These are phyloP conservation scores for Diploscapter pachys DNA, from an alignment of 1,140 invertebrate species.

Conservation along the genomic window DNA sequence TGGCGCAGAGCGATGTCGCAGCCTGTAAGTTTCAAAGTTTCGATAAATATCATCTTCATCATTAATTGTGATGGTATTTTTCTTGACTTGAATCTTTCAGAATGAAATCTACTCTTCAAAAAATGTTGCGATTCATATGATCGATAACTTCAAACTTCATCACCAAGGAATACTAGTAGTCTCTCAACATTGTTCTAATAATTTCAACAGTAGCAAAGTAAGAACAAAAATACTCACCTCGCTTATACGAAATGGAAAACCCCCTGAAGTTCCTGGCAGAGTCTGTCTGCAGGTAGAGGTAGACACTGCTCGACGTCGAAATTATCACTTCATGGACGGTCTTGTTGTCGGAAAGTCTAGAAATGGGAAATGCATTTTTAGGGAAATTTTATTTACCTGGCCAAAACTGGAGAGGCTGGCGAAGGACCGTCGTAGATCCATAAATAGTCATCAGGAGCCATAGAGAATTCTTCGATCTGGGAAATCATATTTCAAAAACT, in stretches of 20 bases:
- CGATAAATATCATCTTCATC: not conserved
- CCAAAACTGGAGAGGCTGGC: slow-evolving; percentile 77
- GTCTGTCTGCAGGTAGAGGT: slow-evolving; percentile 86
- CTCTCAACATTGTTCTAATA: slow-evolving; percentile 19
- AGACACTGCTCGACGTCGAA: slow-evolving; percentile 81
- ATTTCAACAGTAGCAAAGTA: slow-evolving; percentile 5
- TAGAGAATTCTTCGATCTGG: slow-evolving; percentile 79
- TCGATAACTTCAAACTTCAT: too few relatives aligned
- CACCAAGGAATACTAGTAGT: too few relatives aligned
- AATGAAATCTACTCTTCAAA: not conserved
- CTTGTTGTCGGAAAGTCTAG: slow-evolving; percentile 75
- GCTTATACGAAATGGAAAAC: slow-evolving; percentile 83
- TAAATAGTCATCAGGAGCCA: slow-evolving; percentile 79
- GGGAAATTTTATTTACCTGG: not conserved
- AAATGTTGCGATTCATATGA: not conserved
- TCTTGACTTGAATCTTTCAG: not conserved
- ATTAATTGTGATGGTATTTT: not conserved
- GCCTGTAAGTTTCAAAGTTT: slow-evolving; percentile 28
- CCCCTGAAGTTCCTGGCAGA: slow-evolving; percentile 78
- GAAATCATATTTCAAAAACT: slow-evolving; percentile 10
- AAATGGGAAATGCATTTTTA: not conserved
- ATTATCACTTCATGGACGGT: slow-evolving; percentile 77
- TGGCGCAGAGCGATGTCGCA: slow-evolving; percentile 50
- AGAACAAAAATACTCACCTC: slow-evolving; percentile 63
- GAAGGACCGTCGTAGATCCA: slow-evolving; percentile 81